phyloP scores from a whole-genome alignment of 1,140 invertebrate species.

The Oppia nitens region DNA sequence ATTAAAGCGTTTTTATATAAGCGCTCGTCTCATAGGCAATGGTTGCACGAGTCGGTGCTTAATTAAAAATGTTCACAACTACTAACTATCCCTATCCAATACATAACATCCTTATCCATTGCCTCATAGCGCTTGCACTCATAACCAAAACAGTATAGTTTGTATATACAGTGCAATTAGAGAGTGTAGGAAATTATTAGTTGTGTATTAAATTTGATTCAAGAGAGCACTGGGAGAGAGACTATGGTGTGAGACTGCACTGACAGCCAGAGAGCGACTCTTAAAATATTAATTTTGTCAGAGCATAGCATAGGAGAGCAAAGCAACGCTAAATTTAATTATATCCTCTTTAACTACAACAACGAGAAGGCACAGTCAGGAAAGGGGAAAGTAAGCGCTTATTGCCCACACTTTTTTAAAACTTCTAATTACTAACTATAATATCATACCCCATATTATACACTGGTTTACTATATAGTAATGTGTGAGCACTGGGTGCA shows the following conservation, averaged over 20 bases:
- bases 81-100: background rate
- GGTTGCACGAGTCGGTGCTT: background rate
- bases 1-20: background rate
- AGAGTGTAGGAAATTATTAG: conserved; percentile 4
- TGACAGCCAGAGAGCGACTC: background rate
- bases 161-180: background rate
- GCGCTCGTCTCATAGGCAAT: background rate
- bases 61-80: background rate
- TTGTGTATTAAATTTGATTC: conserved; percentile 7
- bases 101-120: background rate
- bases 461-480: too few relatives aligned
- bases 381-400: background rate
- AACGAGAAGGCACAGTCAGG: background rate
- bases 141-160: too few relatives aligned
- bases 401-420: conserved; percentile 1
- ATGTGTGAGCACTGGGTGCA: too few relatives aligned
- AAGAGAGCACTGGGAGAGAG: background rate
- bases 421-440: conserved; percentile 3
- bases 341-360: background rate
- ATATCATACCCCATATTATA: background rate
- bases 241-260: too few relatives aligned
- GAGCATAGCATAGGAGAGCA: too few relatives aligned
- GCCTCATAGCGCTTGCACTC: background rate
- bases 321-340: conserved; percentile 7
- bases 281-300: conserved; percentile 6